phyloP scores from a whole-genome alignment of 2,113 vertebrate species.

The Hucho hucho region DNA sequence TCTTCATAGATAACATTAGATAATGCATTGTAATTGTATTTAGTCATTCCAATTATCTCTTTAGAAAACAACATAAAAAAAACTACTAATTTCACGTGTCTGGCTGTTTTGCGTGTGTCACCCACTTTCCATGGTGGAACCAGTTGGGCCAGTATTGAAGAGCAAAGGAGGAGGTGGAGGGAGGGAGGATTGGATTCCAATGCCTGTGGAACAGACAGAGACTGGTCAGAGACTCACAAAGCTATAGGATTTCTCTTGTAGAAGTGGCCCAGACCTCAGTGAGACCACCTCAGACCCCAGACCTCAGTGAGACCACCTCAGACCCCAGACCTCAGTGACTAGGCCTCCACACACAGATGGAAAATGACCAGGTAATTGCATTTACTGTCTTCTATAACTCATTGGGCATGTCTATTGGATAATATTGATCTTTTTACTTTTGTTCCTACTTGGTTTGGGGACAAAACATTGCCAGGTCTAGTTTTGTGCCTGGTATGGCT shows the following conservation, averaged over 20 bases:
- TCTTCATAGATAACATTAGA: too few species aligned
- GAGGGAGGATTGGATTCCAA: neutral
- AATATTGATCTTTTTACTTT: neutral
- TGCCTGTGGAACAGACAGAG: neutral
- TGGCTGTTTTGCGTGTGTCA: neutral
- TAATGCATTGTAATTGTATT: too few species aligned
- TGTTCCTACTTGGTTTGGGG: neutral
- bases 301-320: neutral
- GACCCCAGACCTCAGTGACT: neutral
- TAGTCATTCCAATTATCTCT: too few species aligned
- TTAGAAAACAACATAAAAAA: too few species aligned
- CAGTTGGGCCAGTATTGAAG: neutral
- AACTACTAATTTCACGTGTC: neutral
- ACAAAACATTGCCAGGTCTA: neutral
- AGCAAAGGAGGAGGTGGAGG: neutral
- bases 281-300: neutral
- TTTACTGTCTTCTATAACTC: neutral
- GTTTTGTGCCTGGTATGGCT: neutral
- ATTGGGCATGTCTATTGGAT: neutral
- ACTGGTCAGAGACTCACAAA: neutral
- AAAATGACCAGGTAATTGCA: neutral
- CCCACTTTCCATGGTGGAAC: neutral
- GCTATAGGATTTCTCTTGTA: neutral
- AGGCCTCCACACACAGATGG: neutral
- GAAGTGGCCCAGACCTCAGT: neutral